These are phyloP conservation scores for Prorops nasuta DNA, from an alignment of 1,140 invertebrate genomes.

Conservation along the genomic window DNA sequence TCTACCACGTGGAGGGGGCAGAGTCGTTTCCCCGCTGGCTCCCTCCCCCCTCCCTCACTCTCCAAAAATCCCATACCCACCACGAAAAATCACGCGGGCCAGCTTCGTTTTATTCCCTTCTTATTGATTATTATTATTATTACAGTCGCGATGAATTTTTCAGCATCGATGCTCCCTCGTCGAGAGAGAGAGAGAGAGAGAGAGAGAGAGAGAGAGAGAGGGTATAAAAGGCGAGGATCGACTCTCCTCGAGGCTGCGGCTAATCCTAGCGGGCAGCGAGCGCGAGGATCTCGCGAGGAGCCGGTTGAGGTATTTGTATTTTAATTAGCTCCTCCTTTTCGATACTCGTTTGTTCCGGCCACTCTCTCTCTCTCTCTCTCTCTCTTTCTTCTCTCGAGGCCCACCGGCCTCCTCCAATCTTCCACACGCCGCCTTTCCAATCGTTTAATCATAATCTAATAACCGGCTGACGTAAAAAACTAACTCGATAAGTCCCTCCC, in stretches of 20 bases:
- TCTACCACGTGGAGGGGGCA: not conserved
- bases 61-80: slow-evolving; percentile 13
- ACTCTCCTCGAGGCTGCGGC: not conserved
- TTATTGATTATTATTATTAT: not conserved
- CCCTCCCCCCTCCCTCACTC: slow-evolving; percentile 16
- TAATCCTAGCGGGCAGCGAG: too few species aligned
- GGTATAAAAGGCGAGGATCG: not conserved
- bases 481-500: slow-evolving; percentile 45
- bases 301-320: slow-evolving; percentile 51
- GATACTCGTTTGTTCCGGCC: slow-evolving; percentile 42
- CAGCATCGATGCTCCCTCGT: too few species aligned
- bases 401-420: slow-evolving; percentile 13
- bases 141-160: too few species aligned
- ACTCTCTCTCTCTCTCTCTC: slow-evolving; percentile 16
- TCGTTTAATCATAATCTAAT: slow-evolving; percentile 58
- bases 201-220: not conserved
- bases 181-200: not conserved
- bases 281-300: too few species aligned
- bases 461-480: slow-evolving; percentile 55
- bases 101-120: slow-evolving; percentile 1
- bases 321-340: slow-evolving; percentile 50
- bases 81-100: slow-evolving; percentile 15
- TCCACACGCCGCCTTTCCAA: slow-evolving; percentile 23
- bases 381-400: not conserved
- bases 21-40: slow-evolving; percentile 5